Base-by-base conservation (phyloP, 2,888 invertebrate species). In the Drosophila suboccidentalis region DNA sequence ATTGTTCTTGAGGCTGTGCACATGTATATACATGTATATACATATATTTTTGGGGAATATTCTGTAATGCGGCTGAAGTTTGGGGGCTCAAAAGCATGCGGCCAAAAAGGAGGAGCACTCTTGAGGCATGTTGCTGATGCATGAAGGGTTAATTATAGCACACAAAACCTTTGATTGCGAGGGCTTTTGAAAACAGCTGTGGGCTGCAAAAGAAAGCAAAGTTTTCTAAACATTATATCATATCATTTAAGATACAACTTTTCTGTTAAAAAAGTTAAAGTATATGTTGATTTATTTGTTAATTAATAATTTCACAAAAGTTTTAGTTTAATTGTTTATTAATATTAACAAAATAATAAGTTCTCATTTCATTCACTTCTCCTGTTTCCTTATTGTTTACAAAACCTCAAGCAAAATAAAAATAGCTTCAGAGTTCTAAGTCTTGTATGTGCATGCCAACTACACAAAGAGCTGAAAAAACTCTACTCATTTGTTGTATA, bases 81-180 rank as follows among this genome's bases (percentile, higher is more conserved):
- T 46, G 38, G 29, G n/a, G 22, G 4, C 22, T 22, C 22, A 4
- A 22, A 22, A 22, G 22, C 22, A 26, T 53, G 26, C 2, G 11
- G 49, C 34, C 34, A 44, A 19, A 44, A 44, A n/a, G 43, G 47
- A 38, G 57, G 46, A 29, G 62, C 61, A 55, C 87, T 87, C 84
- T 87, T 79, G 75, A 64, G 61, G 64, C 82, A 87, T 85, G 80
- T 73, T 65, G 80, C 67, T 63, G 71, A 65, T 72, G 65, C 73
- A 71, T 61, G 43, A 69, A 72, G 87, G 84, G 84, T 82, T 89
- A 89, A 84, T 89, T 87, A 87, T 68, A 66, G 65, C 80, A 64
- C 69, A 79, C 38, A 68, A 60, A n/a, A 22, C 49, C 29, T 63
- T 71, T 76, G 72, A 64, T 60, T 54, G 19, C 36, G 49, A 26